These are phyloP conservation scores for Pelobates cultripes DNA, from an alignment of 2,797 vertebrate species.

Conservation along the genomic window DNA sequence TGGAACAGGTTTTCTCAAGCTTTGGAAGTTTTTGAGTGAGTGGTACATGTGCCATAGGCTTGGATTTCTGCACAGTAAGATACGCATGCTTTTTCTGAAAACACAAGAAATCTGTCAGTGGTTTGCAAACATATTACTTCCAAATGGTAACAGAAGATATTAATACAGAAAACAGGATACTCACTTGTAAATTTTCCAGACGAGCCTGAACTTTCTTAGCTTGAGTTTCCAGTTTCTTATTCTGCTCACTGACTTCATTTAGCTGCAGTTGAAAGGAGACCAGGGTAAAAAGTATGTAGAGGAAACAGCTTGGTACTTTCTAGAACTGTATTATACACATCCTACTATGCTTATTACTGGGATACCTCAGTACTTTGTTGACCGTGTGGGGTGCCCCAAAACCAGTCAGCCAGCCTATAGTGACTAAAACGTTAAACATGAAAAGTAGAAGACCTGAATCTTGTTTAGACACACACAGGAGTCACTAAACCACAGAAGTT, in stretches of 20 bases:
- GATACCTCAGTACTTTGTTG: no score
- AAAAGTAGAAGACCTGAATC: no score
- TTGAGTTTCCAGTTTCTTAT: slow-evolving; percentile 80
- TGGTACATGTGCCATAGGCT: slow-evolving; percentile 59
- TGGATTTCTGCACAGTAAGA: slow-evolving; percentile 66
- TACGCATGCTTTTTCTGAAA: slow-evolving; percentile 82
- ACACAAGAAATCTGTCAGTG: background rate
- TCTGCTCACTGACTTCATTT: slow-evolving; percentile 79
- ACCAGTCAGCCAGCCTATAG: no score
- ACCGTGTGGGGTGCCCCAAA: no score
- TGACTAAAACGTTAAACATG: no score
- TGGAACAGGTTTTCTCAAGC: slow-evolving; percentile 66
- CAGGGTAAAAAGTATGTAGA: no score
- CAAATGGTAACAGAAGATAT: slow-evolving; percentile 19
- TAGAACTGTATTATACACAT: no score
- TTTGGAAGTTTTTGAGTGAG: slow-evolving; percentile 68
- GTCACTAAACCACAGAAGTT: no score
- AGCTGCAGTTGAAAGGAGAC: slow-evolving; percentile 72
- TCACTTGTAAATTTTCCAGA: slow-evolving; percentile 89
- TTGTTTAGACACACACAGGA: no score
- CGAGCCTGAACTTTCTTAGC: slow-evolving; percentile 83
- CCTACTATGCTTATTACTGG: no score
- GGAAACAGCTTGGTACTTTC: no score
- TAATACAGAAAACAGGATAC: slow-evolving; percentile 20
- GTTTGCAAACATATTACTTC: background rate